Evolutionary conservation across 2,888 invertebrate species (phyloP), one percentile per base, ranked within the genome.

Genomic region (Epinotia brunnichana): DNA sequence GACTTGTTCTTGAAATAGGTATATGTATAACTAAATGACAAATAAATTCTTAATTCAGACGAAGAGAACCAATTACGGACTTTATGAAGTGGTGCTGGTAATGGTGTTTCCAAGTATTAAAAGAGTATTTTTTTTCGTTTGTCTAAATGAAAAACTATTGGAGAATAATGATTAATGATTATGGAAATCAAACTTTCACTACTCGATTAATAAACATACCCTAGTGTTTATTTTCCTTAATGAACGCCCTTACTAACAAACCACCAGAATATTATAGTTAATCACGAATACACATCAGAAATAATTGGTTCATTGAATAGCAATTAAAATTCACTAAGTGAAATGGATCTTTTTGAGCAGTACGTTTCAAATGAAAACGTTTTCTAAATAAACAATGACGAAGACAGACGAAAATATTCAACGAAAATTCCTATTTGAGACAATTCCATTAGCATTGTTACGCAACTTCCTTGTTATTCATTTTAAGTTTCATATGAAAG

Each of bases 301-400:
- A 67, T 63, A 63, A 67, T 63, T 64, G 63, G 59, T 67, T 67
- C 48, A 66, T 70, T 66, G 63, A 66, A 67, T 67, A 62, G 70
- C 62, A 74, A 74, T 74, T 74, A 74, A 74, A 74, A 74, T 74
- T 67, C 70, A 39, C 66, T 48, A 63, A 60, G 68, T 54, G 60
- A 67, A 57, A 67, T 67, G 72, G 67, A 68, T 72, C 54, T 72
- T 72, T 71, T 67, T 62, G 63, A 57, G 48, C 56, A 56, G 17
- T 60, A 48, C 61, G 61, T 61, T 68, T 72, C 56, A 67, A 72
- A 68, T 61, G 48, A 67, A 62, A 68, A 72, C 72, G 72, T 68
- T 72, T 72, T 72, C 67, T 68, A 62, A 72, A 72, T 72, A 72
- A 68, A 68, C 62, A 72, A 72, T 72, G 67, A 51, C 24, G 61